Evolutionary conservation across 2,888 invertebrate species (phyloP), one percentile per base, ranked within the genome.

Genomic region (Tubulanus polymorphus): DNA sequence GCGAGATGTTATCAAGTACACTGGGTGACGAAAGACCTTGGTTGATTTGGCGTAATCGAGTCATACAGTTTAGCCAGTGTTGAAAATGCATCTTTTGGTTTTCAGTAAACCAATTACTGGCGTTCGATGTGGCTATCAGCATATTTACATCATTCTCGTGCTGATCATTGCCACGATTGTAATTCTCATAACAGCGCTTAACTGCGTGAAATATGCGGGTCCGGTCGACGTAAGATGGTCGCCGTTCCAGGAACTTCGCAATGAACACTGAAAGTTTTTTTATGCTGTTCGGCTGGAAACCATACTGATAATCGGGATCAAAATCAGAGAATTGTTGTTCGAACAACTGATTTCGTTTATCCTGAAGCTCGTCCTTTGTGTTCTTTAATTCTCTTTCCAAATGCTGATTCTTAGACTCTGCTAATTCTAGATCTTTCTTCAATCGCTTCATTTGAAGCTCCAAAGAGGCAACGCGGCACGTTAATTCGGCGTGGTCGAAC

Each of bases 41-140:
- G n/a, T n/a, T n/a, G n/a, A n/a, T n/a, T n/a, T n/a, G n/a, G n/a
- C n/a, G n/a, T n/a, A n/a, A n/a, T n/a, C n/a, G n/a, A n/a, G n/a
- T n/a, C n/a, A n/a, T n/a, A n/a, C n/a, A n/a, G n/a, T n/a, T n/a
- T n/a, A n/a, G n/a, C 75, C 73, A 76, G 56, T 66, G 67, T 25
- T 68, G 65, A 26, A 75, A 57, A 8, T 62, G 64, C 5, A 67
- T 57, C 30, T 69, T 60, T 51, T 74, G 71, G 25, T 60, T 56
- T 10, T 68, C 63, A 3, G 64, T 59, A 57, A 76, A 76, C 76
- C 76, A 75, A 54, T 73, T 70, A 55, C 73, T 69, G 27, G 75
- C 73, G 45, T 68, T 70, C 3, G 74, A 69, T 2, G 72, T 74
- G n/a, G 76, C 73, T 20, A 75, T 54, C 12, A 76, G 64, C 73